Evolutionary conservation across 2,888 invertebrate genomes (phyloP), one percentile per base, ranked within the genome.

Genomic region (Tinea semifulvella): DNA sequence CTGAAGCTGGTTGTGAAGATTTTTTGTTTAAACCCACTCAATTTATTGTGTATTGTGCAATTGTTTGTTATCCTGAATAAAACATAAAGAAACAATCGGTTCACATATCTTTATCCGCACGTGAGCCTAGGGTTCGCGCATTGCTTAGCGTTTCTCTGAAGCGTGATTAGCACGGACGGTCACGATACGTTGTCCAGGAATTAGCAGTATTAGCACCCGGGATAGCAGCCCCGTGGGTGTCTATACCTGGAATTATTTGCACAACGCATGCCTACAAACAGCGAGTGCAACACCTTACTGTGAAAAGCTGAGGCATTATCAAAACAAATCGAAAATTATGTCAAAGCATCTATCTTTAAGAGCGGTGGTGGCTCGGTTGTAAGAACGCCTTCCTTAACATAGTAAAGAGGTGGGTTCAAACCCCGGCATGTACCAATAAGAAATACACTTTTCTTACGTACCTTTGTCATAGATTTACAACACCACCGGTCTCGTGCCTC

Each of bases 151-250:
- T 60, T 38, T 74, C 72, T 77, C 75, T 66, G 71, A 77, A 77
- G 76, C 62, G 61, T 73, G 73, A 79, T 80, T 80, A 80, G 79
- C 77, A 58, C 63, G 65, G 63, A 58, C 59, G 62, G 74, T 79
- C 79, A 76, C 77, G 77, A 76, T 64, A 56, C 71, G 73, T 71
- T 76, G 79, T 79, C 72, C 69, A 72, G 69, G 69, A 71, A 77
- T 80, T 80, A 80, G 72, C 72, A 52, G 65, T 62, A 64, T 80
- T 79, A 80, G 74, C 79, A 60, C 68, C 71, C 65, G 62, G 69
- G 66, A 65, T 49, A 52, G 50, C 48, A 27, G 11, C 10, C 19
- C 4, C 26, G 19, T 31, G 44, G 36, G 31, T 18, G 27, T 44
- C 22, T 44, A 28, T 44, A 31, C 44, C 44, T 35, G 40, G 11